These are phyloP conservation scores for Caiman crocodilus DNA, from an alignment of 2,797 vertebrate species.

Conservation along the genomic window DNA sequence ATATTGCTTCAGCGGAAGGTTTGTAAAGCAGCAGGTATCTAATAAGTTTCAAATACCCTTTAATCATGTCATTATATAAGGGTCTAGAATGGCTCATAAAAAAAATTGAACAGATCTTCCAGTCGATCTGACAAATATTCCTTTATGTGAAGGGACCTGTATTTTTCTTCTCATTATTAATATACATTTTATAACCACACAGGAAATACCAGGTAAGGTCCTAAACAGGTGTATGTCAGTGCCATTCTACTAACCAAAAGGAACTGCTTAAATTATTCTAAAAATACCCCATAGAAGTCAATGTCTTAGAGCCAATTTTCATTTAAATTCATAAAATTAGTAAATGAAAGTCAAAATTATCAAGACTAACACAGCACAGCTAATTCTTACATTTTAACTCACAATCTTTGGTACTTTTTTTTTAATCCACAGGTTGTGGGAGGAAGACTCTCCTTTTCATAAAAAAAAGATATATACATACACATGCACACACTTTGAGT, in stretches of 20 bases:
- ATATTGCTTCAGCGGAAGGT: slow-evolving; percentile 48
- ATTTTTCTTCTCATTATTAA: neutral
- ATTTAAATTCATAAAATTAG: neutral
- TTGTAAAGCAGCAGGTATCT: slow-evolving; percentile 57
- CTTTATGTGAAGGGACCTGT: neutral
- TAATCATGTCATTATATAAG: slow-evolving; percentile 44
- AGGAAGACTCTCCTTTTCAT: neutral
- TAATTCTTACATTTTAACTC: neutral
- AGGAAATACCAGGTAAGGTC: neutral
- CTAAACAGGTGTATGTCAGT: neutral
- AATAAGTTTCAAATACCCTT: slow-evolving; percentile 30
- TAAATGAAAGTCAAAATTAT: neutral
- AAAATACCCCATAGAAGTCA: accelerated
- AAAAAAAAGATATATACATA: too few relatives aligned
- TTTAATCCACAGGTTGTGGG: neutral
- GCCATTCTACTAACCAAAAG: neutral
- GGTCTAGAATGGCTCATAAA: slow-evolving; percentile 53
- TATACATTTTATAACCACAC: neutral
- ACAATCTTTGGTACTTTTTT: neutral
- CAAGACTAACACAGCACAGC: accelerated
- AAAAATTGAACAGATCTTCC: neutral
- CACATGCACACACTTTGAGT: too few relatives aligned
- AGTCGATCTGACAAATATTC: neutral
- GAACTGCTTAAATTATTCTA: neutral
- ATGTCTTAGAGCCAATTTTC: accelerated